A percentile compares a stretch with the other conserved stretches of the same genome.
Conservation (phyloP, 2,113 vertebrate genomes). For the Antigone vipio region DNA sequence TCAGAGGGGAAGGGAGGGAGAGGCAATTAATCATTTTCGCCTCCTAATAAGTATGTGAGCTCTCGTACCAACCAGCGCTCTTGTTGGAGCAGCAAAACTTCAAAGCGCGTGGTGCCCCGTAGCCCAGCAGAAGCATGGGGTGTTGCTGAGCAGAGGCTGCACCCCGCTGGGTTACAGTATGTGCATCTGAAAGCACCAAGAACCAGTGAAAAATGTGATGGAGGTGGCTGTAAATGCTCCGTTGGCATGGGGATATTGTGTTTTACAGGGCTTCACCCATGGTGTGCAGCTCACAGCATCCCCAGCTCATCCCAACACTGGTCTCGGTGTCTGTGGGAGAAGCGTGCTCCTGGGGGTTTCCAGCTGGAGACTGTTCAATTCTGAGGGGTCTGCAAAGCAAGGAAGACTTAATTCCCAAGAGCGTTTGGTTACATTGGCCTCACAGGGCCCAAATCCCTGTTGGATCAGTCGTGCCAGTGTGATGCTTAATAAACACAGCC, state of each 20-base stretch:
- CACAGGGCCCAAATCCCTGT: rapidly evolving
- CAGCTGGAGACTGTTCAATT: background rate
- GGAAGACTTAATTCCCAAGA: rapidly evolving
- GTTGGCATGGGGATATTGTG: background rate
- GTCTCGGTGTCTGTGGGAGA: background rate
- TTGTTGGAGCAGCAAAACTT: constrained; percentile 43
- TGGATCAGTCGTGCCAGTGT: rapidly evolving
- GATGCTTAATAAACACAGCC: background rate
- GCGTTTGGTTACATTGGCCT: background rate
- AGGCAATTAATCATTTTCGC: constrained; percentile 64
- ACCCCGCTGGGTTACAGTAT: background rate
- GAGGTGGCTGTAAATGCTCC: background rate
- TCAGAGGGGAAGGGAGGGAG: background rate
- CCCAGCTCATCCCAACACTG: rapidly evolving
- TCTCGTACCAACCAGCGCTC: background rate
- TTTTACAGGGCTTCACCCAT: background rate
- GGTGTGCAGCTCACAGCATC: background rate
- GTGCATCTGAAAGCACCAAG: background rate
- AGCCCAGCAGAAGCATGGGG: background rate
- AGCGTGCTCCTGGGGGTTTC: background rate
- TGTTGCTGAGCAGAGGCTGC: background rate
- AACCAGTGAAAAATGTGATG: background rate
- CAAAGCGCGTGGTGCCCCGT: constrained; percentile 11
- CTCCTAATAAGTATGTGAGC: constrained; percentile 38
- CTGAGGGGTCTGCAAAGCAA: background rate